Evolutionary conservation across 2,888 invertebrate genomes (phyloP), one percentile per base, ranked within the genome.

Genomic region (Gymnoscelis rufifasciata): DNA sequence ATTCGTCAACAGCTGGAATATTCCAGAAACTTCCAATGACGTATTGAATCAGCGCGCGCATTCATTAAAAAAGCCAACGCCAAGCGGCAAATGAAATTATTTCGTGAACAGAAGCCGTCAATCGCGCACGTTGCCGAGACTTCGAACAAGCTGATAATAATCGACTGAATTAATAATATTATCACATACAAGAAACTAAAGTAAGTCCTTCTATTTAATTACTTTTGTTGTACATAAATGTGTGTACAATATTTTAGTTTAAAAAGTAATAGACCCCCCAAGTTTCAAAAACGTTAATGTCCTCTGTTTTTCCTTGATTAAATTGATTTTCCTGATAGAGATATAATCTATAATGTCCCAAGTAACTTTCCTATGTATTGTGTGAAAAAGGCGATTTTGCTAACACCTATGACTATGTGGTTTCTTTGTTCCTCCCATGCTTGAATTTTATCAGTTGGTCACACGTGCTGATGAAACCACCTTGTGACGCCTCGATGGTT

Each of bases 121-220:
- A 81, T 84, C 84, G 86, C 79, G 84, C 87, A 86, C 84, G 74
- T 76, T 78, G 76, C 83, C 74, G 78, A 86, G 83, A 66, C 76
- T 70, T 68, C 66, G 73, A 74, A 66, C 69, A 69, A 74, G 70
- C 74, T 56, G 58, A 58, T 58, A 70, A 67, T 76, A 74, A 63
- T 66, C 68, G 72, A 75, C 74, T 74, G 73, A 74, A 57, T 68
- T 61, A 64, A 60, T 58, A 66, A 60, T 57, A 66, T 58, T 64
- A 62, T 64, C 65, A 66, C 68, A 64, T 61, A 65, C 60, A 61
- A 52, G 61, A 56, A 59, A 60, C 53, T 68, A 78, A 74, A 68
- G 86, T 87, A 66, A 84, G 86, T 38, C 31, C 43, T 42, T 12
- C 1, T 44, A 7, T 27, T 33, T 4, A 7, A 27, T 27, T 5